phyloP scores from a whole-genome alignment of 2,888 invertebrate genomes.

The Ischnura elegans region DNA sequence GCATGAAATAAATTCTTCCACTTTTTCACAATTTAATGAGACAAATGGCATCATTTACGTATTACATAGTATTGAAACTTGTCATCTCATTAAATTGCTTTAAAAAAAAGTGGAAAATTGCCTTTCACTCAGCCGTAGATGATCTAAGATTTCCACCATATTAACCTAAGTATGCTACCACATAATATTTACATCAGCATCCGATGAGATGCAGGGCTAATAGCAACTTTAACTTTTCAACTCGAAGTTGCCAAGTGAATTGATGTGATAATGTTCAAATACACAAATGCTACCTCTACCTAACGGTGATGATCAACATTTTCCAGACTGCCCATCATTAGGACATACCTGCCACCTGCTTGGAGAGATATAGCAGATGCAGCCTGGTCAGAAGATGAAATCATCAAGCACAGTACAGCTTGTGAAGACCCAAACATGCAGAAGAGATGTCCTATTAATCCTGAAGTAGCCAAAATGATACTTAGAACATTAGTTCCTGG shows the following conservation, averaged over 20 bases:
- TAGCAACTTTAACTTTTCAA: not conserved
- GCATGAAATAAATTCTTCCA: no score
- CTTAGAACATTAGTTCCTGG: not conserved
- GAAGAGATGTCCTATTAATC: conserved; percentile 34
- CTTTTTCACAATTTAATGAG: no score
- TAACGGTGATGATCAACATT: not conserved
- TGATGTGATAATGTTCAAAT: not conserved
- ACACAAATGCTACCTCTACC: not conserved
- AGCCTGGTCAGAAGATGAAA: conserved; percentile 18
- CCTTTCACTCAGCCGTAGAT: no score
- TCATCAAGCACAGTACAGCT: not conserved
- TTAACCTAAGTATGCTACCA: no score
- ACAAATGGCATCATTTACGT: no score
- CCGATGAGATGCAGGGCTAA: not conserved
- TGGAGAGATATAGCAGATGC: conserved; percentile 40
- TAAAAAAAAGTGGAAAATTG: no score
- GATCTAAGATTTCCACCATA: no score
- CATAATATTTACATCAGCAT: no score
- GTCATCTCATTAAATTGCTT: no score
- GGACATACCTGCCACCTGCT: not conserved
- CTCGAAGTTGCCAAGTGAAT: no score
- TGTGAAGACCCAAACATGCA: conserved; percentile 21
- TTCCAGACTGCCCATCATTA: conserved; percentile 19
- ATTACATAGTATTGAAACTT: no score
- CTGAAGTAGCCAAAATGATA: conserved; percentile 38